A percentile compares a stretch with the other conserved stretches of the same genome.
These are phyloP conservation scores for Catocala fraxini DNA, from an alignment of 2,888 invertebrate species.

Conservation along the genomic window DNA sequence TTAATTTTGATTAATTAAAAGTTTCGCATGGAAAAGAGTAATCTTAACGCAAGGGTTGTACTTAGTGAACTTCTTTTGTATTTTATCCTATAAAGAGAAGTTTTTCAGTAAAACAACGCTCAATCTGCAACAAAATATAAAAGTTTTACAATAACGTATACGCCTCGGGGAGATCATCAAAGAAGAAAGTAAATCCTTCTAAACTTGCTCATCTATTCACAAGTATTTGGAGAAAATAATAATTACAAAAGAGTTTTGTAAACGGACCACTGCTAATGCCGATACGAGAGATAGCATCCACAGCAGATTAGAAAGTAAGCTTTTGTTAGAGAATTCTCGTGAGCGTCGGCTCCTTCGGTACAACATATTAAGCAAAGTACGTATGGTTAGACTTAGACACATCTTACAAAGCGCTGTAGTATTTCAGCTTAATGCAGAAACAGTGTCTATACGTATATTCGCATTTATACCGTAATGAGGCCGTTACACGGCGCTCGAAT, in stretches of 20 bases:
- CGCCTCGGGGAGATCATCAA: constrained; percentile 79
- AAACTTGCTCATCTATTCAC: constrained; percentile 69
- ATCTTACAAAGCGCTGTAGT: constrained; percentile 65
- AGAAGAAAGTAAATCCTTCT: constrained; percentile 72
- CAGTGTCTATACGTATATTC: constrained; percentile 79
- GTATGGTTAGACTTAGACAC: constrained; percentile 47
- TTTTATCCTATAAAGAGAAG: constrained; percentile 81
- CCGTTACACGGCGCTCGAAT: constrained; percentile 75
- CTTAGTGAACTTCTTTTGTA: constrained; percentile 82
- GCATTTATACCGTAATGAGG: constrained; percentile 76
- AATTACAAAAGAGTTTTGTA: constrained; percentile 55
- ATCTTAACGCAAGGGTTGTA: constrained; percentile 82
- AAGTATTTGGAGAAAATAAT: constrained; percentile 62
- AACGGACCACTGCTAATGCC: constrained; percentile 8
- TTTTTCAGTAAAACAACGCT: constrained; percentile 85
- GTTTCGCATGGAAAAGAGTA: constrained; percentile 75
- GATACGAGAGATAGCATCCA: not conserved
- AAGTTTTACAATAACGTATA: constrained; percentile 85
- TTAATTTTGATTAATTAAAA: constrained; percentile 85
- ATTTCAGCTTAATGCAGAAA: constrained; percentile 83
- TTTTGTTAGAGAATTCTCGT: constrained; percentile 21
- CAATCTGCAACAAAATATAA: constrained; percentile 84
- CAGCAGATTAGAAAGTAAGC: constrained; percentile 20
- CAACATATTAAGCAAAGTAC: constrained; percentile 27
- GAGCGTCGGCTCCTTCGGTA: constrained; percentile 17